Evolutionary conservation across 2,797 vertebrate genomes (phyloP).

Genomic region (Lithobates sylvaticus): DNA sequence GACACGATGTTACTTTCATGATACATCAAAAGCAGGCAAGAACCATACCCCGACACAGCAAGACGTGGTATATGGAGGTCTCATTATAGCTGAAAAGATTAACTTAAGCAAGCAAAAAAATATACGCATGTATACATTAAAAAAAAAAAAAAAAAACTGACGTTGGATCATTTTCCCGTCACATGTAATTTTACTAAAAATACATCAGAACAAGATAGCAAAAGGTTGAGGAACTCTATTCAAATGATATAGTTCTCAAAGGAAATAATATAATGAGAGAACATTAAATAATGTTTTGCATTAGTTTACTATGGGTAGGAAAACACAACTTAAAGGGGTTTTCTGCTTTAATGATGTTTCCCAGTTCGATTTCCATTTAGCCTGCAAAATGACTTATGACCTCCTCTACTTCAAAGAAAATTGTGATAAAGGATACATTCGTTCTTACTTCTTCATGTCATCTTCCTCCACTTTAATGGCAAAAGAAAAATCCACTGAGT

Average conservation of each 20-base stretch:
- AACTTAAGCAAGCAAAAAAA: constrained; percentile 30
- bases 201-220: not conserved
- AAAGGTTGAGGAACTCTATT: not conserved
- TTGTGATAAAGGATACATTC: no score
- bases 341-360: no score
- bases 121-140: constrained; percentile 15
- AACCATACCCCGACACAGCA: constrained; percentile 4
- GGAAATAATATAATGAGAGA: not conserved
- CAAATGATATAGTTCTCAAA: no score
- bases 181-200: constrained; percentile 12
- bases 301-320: not conserved
- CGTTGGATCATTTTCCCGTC: not conserved
- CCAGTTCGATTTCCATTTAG: no score
- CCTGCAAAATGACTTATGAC: no score
- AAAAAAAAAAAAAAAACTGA: not conserved
- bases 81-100: constrained; percentile 42
- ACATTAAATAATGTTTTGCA: not conserved
- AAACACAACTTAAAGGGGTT: no score
- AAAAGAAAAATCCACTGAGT: no score
- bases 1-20: constrained; percentile 45
- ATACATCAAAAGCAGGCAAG: constrained; percentile 49
- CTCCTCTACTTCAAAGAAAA: no score
- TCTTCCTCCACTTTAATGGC: no score
- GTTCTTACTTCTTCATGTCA: no score
- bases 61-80: constrained; percentile 18